Base-by-base conservation (phyloP, 2,113 vertebrate species). In the Egretta garzetta region DNA sequence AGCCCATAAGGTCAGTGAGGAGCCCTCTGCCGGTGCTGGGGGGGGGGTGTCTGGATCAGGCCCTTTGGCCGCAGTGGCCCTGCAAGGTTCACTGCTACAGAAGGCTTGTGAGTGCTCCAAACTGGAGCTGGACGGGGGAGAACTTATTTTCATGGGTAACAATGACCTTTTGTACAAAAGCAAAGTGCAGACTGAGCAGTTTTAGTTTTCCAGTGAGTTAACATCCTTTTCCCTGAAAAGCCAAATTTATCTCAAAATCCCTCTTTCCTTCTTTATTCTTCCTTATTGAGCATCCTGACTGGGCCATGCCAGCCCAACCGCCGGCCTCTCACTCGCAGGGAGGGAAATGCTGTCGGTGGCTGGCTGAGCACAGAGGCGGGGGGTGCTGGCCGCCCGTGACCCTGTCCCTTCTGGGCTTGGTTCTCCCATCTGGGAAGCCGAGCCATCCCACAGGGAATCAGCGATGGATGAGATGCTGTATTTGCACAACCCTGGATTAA, bases 161-260 rank as follows among this genome's bases (percentile, higher is more conserved):
- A 39, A 68, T 67, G 90, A 96, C 94, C 91, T 96, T 97, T 92
- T 92, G 88, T 95, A 86, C 92, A 79, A 95, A 92, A 84, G 47
- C 63, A 23, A 95, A 96, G 37, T 52, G 93, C 91, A 85, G 80
- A 95, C 47, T 35, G 73, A 93, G 86, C 83, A 49, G 68, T 93
- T 96, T 72, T n/a, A 37, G 59, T 89, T 95, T 91, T 84, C 41
- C 66, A 58, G 70, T 27, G 39, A 90, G 70, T 80, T 90, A 90
- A 91, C 58, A 0, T 86, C 91, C 41, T 84, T 83, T 93, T 67
- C 37, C 37, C 30, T 67, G 35, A 74, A 88, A 94, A 95, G n/a
- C 6, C 39, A 56, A 8, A 32, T 24, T 50, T 23, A 52, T 53
- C n/a, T 64, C 63, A 64, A 93, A 58, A 75, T 20, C 19, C 21